Percentiles rank a stretch among this genome's conserved stretches.
Evolutionary conservation across 2,797 vertebrate genomes (phyloP).

Genomic region (Lophotriccus pileatus): DNA sequence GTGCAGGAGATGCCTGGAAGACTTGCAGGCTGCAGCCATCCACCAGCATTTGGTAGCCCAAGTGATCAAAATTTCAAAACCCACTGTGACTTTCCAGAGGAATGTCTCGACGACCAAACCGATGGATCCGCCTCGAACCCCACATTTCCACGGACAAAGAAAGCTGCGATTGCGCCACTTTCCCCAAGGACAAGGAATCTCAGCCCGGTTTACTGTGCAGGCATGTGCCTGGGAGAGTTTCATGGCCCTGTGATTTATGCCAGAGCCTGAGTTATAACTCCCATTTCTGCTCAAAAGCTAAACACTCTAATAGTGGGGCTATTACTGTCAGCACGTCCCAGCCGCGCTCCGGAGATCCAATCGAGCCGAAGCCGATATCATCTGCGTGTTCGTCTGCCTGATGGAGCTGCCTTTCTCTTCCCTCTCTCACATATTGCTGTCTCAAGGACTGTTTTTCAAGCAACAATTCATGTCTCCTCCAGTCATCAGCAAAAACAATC

Average conservation of each 20-base stretch:
- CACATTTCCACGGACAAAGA: background rate
- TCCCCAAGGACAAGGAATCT: conserved; percentile 1
- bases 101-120: background rate
- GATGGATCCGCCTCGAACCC: rapidly evolving
- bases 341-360: conserved; percentile 18
- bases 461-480: conserved; percentile 51
- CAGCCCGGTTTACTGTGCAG: background rate
- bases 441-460: conserved; percentile 63
- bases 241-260: conserved; percentile 33
- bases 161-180: background rate
- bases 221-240: background rate
- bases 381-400: conserved; percentile 39
- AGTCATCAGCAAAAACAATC: conserved; percentile 64
- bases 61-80: background rate
- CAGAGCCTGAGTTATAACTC: conserved; percentile 30
- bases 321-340: conserved; percentile 53
- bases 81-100: background rate
- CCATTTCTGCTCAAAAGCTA: conserved; percentile 58
- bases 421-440: conserved; percentile 8
- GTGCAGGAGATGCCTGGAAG: background rate
- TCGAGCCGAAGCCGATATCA: conserved; percentile 1
- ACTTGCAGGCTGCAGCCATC: background rate
- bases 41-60: background rate
- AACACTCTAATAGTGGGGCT: conserved; percentile 43
- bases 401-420: conserved; percentile 26